Conservation (phyloP, 2,113 vertebrate species). For the Albula glossodonta region DNA sequence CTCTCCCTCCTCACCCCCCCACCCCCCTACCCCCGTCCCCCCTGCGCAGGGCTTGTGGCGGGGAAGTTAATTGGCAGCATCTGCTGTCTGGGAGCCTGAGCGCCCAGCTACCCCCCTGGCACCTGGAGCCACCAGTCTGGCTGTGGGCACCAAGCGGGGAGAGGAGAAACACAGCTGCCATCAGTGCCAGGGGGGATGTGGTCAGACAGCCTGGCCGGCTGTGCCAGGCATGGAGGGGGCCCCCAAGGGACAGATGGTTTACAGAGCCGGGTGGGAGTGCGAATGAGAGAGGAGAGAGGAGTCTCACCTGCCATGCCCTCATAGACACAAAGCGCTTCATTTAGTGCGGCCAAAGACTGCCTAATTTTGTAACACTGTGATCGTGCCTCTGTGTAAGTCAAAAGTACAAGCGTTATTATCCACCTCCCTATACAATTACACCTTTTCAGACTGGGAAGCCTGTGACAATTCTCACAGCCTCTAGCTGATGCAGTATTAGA, state of each 20-base stretch:
- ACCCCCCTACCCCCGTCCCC: background rate
- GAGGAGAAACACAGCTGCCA: slow-evolving; percentile 69
- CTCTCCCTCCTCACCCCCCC: slow-evolving; percentile 9
- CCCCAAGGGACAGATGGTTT: slow-evolving; percentile 60
- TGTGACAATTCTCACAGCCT: background rate
- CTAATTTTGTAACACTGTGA: slow-evolving; percentile 32
- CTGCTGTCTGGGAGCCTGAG: slow-evolving; percentile 81
- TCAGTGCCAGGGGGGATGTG: slow-evolving; percentile 65
- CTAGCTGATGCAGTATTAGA: background rate
- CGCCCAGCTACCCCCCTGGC: slow-evolving; percentile 65
- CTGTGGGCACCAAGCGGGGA: slow-evolving; percentile 70
- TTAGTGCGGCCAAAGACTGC: slow-evolving; percentile 22
- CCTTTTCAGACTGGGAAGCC: background rate
- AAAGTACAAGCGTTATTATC: background rate
- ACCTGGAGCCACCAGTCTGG: slow-evolving; percentile 73
- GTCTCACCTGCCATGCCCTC: slow-evolving; percentile 24
- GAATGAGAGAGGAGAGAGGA: slow-evolving; percentile 26
- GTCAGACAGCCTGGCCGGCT: slow-evolving; percentile 69
- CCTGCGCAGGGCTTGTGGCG: slow-evolving; percentile 51
- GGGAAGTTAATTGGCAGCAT: slow-evolving; percentile 91
- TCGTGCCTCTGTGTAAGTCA: slow-evolving; percentile 19
- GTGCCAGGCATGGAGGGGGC: slow-evolving; percentile 55
- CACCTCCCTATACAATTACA: background rate
- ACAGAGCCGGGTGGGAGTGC: slow-evolving; percentile 35
- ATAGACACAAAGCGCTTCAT: slow-evolving; percentile 33